Conservation (phyloP, 2,797 vertebrate genomes). For the Cheirogaleus major region DNA sequence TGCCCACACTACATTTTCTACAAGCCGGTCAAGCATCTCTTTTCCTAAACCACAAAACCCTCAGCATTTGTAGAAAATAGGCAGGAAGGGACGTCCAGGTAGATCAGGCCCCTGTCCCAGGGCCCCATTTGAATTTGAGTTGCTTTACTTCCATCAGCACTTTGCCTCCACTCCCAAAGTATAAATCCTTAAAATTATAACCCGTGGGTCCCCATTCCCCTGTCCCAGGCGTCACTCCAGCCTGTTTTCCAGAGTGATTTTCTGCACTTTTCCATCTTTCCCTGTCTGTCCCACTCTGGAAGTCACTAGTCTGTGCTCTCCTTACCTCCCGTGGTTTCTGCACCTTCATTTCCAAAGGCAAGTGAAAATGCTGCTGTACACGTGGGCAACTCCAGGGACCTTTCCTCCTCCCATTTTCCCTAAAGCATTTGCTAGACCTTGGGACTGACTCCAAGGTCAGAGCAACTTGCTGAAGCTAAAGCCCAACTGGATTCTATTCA, state of each 20-base stretch:
- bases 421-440: not conserved
- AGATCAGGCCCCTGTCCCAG: not conserved
- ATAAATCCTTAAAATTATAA: too few relatives aligned
- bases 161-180: too few relatives aligned
- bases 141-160: too few relatives aligned
- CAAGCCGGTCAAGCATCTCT: not conserved
- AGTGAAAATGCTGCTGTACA: not conserved
- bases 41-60: not conserved
- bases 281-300: not conserved
- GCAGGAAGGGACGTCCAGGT: not conserved
- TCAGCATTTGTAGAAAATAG: not conserved
- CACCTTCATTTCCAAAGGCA: not conserved
- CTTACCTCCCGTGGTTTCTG: not conserved
- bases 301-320: not conserved
- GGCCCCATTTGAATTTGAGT: too few relatives aligned
- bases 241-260: not conserved
- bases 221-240: not conserved
- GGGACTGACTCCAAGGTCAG: not conserved
- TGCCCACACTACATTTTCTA: not conserved
- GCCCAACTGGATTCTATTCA: not conserved
- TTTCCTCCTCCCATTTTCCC: not conserved
- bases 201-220: too few relatives aligned
- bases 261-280: not conserved
- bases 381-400: not conserved
- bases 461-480: not conserved